Conservation (phyloP, 2,888 invertebrate species). For the Sepiola atlantica region DNA sequence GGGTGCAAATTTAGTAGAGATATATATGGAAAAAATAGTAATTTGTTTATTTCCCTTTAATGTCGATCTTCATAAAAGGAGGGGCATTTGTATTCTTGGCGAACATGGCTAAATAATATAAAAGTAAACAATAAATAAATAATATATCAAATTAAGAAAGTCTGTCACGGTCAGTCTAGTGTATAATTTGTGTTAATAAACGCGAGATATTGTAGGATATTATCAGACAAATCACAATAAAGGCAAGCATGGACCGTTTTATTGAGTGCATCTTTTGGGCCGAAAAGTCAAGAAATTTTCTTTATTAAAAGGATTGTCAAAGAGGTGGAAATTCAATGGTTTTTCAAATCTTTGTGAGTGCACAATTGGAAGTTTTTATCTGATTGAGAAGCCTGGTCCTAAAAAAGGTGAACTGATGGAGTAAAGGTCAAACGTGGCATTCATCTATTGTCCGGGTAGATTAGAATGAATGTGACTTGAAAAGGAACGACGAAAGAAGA, state of each 20-base stretch:
- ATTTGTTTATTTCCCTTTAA: background rate
- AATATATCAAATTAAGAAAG: too few species aligned
- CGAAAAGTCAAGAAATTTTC: background rate
- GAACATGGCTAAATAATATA: background rate
- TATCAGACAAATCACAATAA: background rate
- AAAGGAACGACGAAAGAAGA: background rate
- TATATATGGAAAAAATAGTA: background rate
- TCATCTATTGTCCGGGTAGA: background rate
- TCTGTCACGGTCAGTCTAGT: background rate
- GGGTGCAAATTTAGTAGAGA: background rate
- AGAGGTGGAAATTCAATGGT: background rate
- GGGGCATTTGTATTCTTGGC: background rate
- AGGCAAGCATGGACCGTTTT: background rate
- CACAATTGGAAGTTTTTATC: background rate
- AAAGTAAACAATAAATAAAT: background rate
- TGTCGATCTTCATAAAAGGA: background rate
- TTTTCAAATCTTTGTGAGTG: conserved; percentile 10
- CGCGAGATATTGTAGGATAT: background rate
- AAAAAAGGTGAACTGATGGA: background rate
- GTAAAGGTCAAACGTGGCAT: background rate
- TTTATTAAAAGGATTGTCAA: background rate
- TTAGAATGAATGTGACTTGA: background rate
- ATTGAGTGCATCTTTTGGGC: background rate
- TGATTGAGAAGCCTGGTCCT: background rate
- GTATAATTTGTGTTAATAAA: background rate